phyloP scores from a whole-genome alignment of 2,113 vertebrate species.

The Eptesicus fuscus region DNA sequence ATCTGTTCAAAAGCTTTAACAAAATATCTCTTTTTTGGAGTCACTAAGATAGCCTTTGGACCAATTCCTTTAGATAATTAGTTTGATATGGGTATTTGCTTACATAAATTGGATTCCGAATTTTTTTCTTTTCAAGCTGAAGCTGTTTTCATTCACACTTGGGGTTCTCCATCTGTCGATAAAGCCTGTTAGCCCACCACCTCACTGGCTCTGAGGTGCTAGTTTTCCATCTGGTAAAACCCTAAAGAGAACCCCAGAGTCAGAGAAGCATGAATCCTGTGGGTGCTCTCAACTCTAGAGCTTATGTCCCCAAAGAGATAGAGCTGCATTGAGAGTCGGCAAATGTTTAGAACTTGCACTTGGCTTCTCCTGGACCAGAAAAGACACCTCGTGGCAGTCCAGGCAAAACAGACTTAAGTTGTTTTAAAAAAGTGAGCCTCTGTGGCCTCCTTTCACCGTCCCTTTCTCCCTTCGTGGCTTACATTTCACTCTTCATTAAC shows the following conservation, averaged over 20 bases:
- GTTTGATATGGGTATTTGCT: constrained; percentile 44
- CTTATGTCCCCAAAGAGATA: constrained; percentile 31
- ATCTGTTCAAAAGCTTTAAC: constrained; percentile 2
- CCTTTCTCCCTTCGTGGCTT: not conserved
- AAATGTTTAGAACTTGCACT: not conserved
- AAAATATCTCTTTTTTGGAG: not conserved
- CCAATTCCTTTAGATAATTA: constrained; percentile 39
- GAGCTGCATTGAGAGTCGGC: not conserved
- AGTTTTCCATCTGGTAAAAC: constrained; percentile 69
- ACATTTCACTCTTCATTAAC: not conserved
- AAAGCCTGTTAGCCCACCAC: constrained; percentile 63
- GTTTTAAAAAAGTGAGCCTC: not conserved
- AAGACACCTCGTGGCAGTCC: not conserved
- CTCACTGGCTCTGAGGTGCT: constrained; percentile 54
- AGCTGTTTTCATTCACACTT: constrained; percentile 69
- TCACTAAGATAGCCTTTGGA: not conserved
- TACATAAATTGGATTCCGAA: constrained; percentile 29
- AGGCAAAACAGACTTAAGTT: not conserved
- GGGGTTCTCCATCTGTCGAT: constrained; percentile 65
- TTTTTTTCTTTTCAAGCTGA: constrained; percentile 43
- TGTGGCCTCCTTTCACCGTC: not conserved
- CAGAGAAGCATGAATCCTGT: constrained; percentile 48
- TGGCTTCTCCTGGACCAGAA: not conserved
- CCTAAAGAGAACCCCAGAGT: constrained; percentile 57
- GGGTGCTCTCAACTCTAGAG: constrained; percentile 44